Evolutionary conservation across 2,113 vertebrate species (phyloP), one percentile per base, ranked within the genome.

Genomic region (Eretmochelys imbricata): DNA sequence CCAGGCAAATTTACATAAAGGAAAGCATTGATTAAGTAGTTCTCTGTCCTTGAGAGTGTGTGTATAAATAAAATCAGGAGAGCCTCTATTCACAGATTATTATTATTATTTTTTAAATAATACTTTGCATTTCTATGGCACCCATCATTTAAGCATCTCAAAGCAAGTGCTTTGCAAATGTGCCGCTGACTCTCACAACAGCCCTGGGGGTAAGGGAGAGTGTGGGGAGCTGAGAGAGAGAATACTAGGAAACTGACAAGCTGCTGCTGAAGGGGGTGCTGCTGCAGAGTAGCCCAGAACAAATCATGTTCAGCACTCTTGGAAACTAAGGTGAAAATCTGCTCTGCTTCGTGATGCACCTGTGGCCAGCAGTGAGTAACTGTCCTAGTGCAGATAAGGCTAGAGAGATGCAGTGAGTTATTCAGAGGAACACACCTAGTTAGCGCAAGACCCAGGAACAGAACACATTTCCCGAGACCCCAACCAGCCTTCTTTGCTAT

Each of bases 11-110:
- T 89, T 94, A 89, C 85, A 22, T 78, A 1, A 83, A 82, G 87
- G 83, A 80, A 96, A 93, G 94, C 87, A 94, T 89, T 95, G 95
- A 96, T 96, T 89, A 91, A 95, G 82, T 95, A 75, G 93, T 97
- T 94, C n/a, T 87, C 93, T 93, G 83, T 93, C 95, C 89, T 83
- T 82, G 85, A 89, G 91, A n/a, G 89, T 1, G 0, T 88, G 89
- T 75, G 85, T 88, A 53, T 88, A 94, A 95, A 95, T 90, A 93
- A 95, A 93, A 95, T 83, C 82, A 11, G 85, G 0, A 59, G 14
- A 84, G 11, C 6, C 78, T 87, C 55, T 69, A 53, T 42, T 25
- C 7, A 75, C 79, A 10, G 92, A 90, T 53, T 75, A 27, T 27
- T 65, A 10, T 75, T 42, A 20, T 46, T 62, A 6, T 62, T 78